Evolutionary conservation across 2,113 vertebrate genomes (phyloP).

Genomic region (Cyprinodon tularosa): DNA sequence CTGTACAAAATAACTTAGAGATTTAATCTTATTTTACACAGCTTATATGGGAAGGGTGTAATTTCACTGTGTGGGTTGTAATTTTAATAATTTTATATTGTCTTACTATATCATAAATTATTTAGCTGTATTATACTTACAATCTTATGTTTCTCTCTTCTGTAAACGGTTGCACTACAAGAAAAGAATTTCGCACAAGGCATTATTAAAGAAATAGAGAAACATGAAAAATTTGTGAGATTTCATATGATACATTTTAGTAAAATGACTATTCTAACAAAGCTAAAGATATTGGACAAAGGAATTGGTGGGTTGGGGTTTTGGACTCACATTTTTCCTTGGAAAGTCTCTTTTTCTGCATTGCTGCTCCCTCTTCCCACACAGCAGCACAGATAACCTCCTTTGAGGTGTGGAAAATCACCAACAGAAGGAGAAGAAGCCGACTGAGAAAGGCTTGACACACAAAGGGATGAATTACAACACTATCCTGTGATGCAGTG

Average conservation of each 20-base stretch:
- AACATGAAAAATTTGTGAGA: background rate
- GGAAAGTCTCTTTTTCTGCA: background rate
- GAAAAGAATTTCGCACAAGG: too few relatives aligned
- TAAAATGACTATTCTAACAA: background rate
- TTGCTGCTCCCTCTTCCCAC: slow-evolving; percentile 7
- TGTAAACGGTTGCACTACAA: too few relatives aligned
- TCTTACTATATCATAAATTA: too few relatives aligned
- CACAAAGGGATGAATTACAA: slow-evolving; percentile 36
- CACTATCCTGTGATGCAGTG: slow-evolving; percentile 26
- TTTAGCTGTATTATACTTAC: too few relatives aligned
- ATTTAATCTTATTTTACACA: too few relatives aligned
- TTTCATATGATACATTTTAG: background rate
- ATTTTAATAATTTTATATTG: too few relatives aligned
- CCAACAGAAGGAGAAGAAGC: slow-evolving; percentile 17
- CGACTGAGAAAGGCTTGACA: slow-evolving; percentile 1
- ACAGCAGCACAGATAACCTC: slow-evolving; percentile 9
- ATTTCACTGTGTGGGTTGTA: too few relatives aligned
- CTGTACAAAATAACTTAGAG: too few relatives aligned
- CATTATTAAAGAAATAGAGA: background rate
- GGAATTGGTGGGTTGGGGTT: background rate
- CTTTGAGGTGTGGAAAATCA: slow-evolving; percentile 8
- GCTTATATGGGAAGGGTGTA: too few relatives aligned
- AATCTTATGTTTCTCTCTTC: too few relatives aligned
- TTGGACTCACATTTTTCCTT: background rate
- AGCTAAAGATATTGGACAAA: background rate